These are phyloP conservation scores for Calephelis virginiensis DNA, from an alignment of 1,140 invertebrate genomes.

Conservation along the genomic window DNA sequence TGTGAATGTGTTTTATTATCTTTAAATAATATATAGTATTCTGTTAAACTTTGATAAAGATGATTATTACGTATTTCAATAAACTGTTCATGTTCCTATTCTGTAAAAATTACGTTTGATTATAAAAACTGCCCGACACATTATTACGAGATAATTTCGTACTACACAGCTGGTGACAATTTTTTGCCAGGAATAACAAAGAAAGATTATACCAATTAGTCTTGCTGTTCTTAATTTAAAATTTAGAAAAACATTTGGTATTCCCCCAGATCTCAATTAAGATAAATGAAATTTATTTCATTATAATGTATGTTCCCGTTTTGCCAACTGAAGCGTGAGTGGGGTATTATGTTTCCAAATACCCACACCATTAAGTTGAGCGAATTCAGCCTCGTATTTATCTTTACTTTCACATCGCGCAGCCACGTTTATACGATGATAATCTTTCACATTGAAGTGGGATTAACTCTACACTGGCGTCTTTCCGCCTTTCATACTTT, in stretches of 20 bases:
- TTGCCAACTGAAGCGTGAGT: background rate
- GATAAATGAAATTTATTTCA: background rate
- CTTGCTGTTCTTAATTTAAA: no score
- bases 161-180: no score
- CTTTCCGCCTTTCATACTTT: background rate
- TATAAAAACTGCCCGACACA: no score
- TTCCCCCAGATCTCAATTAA: background rate
- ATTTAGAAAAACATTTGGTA: background rate
- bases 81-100: no score
- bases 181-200: no score
- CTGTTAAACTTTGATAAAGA: no score
- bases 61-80: no score
- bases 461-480: constrained; percentile 5
- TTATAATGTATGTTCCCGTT: background rate
- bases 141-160: no score
- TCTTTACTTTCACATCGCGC: constrained; percentile 17
- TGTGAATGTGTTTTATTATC: no score
- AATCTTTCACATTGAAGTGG: constrained; percentile 15
- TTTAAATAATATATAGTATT: no score
- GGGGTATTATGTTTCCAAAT: constrained; percentile 18
- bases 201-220: no score
- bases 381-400: constrained; percentile 14
- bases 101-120: no score
- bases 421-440: constrained; percentile 6
- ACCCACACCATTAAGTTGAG: constrained; percentile 13